Base-by-base conservation (phyloP, 2,888 invertebrate species). In the Heterodera filipjevi region DNA sequence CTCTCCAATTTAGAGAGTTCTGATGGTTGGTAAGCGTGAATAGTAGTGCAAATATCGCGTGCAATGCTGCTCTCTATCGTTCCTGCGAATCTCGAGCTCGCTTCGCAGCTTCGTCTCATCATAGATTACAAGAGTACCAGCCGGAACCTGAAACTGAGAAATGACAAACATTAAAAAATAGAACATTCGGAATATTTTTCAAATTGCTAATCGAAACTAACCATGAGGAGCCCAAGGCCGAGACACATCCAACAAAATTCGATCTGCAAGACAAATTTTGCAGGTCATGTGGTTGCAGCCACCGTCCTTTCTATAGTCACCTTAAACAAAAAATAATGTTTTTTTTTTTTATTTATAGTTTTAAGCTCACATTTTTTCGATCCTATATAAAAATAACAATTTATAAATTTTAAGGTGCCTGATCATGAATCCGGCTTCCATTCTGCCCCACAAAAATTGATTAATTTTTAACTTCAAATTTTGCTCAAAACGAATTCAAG, bases 221-320 rank as follows among this genome's bases (percentile, higher is more conserved):
- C 83, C 83, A 71, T 82, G 82, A 0, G 97, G 97, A 90, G 96
- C 95, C 98, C 98, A n/a, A 96, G 95, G 35, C 97, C 97, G 81
- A 99, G 93, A 90, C 98, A 99, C 44, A 98, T 96, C 98, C 98
- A 99, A 91, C 98, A 99, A 91, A 99, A 99, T 90, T 99, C 97
- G 71, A 93, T 91, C 95, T 95, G 91, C 98, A 99, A 90, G 94
- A 95, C 91, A 95, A 95, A 92, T 97, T 98, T 96, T 97, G 92
- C 98, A 99, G 76, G 95, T 94, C 97, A 99, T 98, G 91, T 99
- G 98, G 91, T 99, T 99, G 91, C 98, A 99, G 74, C 98, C 98
- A 81, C 83, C 83, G 71, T 83, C 84, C 73, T 83, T 83, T 83
- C 83, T 27, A 85, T 83, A 19, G 82, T 85, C 14, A 82, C 73